Evolutionary conservation across 2,113 vertebrate species (phyloP).

Genomic region (Ictalurus punctatus): DNA sequence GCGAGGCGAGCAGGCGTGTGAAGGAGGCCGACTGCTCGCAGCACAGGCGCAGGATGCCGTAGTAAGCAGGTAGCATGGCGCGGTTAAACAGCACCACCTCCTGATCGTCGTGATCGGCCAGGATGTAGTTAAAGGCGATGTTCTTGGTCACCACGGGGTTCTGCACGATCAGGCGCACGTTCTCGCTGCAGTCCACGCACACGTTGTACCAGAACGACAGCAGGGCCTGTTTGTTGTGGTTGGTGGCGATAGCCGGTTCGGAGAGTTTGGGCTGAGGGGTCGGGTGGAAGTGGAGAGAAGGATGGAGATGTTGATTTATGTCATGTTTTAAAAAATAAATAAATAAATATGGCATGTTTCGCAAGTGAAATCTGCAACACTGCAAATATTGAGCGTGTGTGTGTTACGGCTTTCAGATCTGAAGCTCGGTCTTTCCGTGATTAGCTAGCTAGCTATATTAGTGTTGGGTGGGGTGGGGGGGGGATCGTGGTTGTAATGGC

Average conservation of each 20-base stretch:
- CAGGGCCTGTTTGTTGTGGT: slow-evolving; percentile 99
- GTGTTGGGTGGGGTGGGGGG: not conserved
- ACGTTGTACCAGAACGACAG: slow-evolving; percentile 99
- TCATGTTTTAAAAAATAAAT: too few relatives aligned
- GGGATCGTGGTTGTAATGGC: too few relatives aligned
- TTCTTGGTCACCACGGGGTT: slow-evolving; percentile 98
- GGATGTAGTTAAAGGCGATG: slow-evolving; percentile 99
- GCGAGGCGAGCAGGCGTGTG: slow-evolving; percentile 93
- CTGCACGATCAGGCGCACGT: slow-evolving; percentile 96
- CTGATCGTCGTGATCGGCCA: slow-evolving; percentile 98
- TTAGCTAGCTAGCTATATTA: not conserved
- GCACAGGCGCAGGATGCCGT: slow-evolving; percentile 97
- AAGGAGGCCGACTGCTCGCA: slow-evolving; percentile 95
- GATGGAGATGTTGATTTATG: not conserved
- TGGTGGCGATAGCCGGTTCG: slow-evolving; percentile 97
- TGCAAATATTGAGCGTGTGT: not conserved
- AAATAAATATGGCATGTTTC: not conserved
- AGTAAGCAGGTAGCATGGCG: slow-evolving; percentile 98
- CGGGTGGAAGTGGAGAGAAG: not conserved
- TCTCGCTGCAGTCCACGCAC: slow-evolving; percentile 95
- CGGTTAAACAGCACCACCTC: slow-evolving; percentile 99
- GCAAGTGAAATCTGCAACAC: not conserved
- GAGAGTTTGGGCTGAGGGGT: slow-evolving; percentile 87
- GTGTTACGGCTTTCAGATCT: not conserved
- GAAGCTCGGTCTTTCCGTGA: not conserved